These are phyloP conservation scores for Limnephilus auricula DNA, from an alignment of 2,888 invertebrate genomes.

Conservation along the genomic window DNA sequence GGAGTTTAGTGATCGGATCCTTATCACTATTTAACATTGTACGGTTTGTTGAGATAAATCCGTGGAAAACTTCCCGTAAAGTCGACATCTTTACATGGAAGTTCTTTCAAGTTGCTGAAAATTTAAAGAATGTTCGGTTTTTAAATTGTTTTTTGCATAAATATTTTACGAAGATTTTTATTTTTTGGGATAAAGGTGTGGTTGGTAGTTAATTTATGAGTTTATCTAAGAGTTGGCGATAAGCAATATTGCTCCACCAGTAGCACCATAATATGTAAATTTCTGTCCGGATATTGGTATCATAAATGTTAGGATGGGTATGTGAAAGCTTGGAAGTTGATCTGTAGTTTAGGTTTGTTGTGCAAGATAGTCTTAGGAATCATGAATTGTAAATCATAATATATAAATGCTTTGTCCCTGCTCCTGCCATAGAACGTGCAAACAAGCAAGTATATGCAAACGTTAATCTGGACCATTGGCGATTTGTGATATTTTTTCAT, in stretches of 20 bases:
- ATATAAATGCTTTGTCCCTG: background rate
- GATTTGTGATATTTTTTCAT: no score
- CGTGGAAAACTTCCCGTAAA: background rate
- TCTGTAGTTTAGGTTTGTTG: background rate
- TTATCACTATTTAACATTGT: conserved; percentile 20
- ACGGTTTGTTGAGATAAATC: conserved; percentile 26
- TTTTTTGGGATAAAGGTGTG: background rate
- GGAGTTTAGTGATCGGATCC: conserved; percentile 10
- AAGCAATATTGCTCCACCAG: background rate
- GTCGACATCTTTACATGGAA: background rate
- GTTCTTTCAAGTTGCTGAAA: background rate
- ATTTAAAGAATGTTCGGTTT: background rate
- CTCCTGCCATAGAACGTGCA: background rate
- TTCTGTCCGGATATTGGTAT: background rate
- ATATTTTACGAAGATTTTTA: background rate
- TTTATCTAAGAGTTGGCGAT: background rate
- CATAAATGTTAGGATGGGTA: background rate
- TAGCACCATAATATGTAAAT: background rate
- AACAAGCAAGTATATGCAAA: background rate
- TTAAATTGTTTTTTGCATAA: background rate
- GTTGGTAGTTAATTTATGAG: background rate
- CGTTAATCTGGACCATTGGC: no score
- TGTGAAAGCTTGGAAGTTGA: background rate
- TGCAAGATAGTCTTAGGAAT: background rate
- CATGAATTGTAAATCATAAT: background rate